These are phyloP conservation scores for Capreolus pygargus DNA, from an alignment of 2,113 vertebrate species.

Conservation along the genomic window DNA sequence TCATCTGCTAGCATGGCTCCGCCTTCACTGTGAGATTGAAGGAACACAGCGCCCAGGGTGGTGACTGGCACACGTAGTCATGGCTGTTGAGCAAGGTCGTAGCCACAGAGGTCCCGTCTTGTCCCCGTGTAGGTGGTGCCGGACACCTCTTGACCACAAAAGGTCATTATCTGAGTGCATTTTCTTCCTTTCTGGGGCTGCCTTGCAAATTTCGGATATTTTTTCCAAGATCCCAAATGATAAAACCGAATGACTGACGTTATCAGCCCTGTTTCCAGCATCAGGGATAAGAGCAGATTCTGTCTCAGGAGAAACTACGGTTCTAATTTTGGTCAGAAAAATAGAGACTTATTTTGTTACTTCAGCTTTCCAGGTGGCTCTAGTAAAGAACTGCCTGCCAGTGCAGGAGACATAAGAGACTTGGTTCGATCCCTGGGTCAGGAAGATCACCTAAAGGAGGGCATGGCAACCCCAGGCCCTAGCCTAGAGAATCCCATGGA, in stretches of 20 bases:
- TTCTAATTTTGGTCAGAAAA: neutral
- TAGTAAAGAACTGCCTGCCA: neutral
- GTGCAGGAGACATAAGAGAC: neutral
- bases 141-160: neutral
- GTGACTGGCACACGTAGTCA: neutral
- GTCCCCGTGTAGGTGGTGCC: neutral
- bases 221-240: neutral
- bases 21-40: neutral
- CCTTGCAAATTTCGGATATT: neutral
- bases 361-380: neutral
- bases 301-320: neutral
- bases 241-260: neutral
- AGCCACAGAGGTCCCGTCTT: neutral
- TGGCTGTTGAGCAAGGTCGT: neutral
- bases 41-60: accelerated
- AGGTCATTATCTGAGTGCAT: neutral
- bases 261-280: neutral
- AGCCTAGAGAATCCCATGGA: neutral
- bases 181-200: neutral
- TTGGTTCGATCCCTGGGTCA: neutral
- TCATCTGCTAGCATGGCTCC: neutral
- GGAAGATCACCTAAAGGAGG: neutral
- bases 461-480: neutral
- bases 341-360: neutral
- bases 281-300: neutral